phyloP scores from a whole-genome alignment of 2,888 invertebrate species.

The Tenthredo mesomela region DNA sequence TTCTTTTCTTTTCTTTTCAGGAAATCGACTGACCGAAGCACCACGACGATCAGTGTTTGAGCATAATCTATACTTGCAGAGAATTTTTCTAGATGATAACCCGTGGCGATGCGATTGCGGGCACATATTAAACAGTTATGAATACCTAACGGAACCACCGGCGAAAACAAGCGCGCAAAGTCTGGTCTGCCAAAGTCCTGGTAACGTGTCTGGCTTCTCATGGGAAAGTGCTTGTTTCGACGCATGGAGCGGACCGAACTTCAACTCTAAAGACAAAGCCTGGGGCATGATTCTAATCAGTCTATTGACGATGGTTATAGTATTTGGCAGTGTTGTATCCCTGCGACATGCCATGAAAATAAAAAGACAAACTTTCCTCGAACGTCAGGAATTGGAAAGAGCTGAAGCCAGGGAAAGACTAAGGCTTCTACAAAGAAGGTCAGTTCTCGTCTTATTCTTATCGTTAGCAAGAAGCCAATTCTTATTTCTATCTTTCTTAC shows the following conservation, averaged over 20 bases:
- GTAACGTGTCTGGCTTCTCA: slow-evolving; percentile 81
- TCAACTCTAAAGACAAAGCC: slow-evolving; percentile 61
- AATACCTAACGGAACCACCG: slow-evolving; percentile 81
- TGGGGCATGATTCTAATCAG: slow-evolving; percentile 70
- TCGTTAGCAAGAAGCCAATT: background rate
- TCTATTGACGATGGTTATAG: slow-evolving; percentile 77
- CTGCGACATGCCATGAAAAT: slow-evolving; percentile 81
- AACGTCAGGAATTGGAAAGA: slow-evolving; percentile 80
- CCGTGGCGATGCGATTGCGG: slow-evolving; percentile 89
- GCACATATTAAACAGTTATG: slow-evolving; percentile 82
- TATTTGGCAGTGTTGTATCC: slow-evolving; percentile 80
- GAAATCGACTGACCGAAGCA: slow-evolving; percentile 85
- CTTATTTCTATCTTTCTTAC: background rate
- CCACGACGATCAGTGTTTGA: slow-evolving; percentile 82
- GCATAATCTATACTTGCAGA: slow-evolving; percentile 81
- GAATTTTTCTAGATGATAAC: slow-evolving; percentile 85
- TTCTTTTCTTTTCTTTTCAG: slow-evolving; percentile 70
- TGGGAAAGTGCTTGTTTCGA: slow-evolving; percentile 86
- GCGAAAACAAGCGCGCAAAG: slow-evolving; percentile 79
- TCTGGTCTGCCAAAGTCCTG: slow-evolving; percentile 85
- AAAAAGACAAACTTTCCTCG: slow-evolving; percentile 79
- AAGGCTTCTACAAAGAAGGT: slow-evolving; percentile 78
- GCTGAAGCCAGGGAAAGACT: slow-evolving; percentile 81
- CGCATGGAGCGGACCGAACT: slow-evolving; percentile 79
- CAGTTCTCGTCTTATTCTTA: background rate